Conservation (phyloP, 1,140 invertebrate genomes). For the Cheumatopsyche charites region DNA sequence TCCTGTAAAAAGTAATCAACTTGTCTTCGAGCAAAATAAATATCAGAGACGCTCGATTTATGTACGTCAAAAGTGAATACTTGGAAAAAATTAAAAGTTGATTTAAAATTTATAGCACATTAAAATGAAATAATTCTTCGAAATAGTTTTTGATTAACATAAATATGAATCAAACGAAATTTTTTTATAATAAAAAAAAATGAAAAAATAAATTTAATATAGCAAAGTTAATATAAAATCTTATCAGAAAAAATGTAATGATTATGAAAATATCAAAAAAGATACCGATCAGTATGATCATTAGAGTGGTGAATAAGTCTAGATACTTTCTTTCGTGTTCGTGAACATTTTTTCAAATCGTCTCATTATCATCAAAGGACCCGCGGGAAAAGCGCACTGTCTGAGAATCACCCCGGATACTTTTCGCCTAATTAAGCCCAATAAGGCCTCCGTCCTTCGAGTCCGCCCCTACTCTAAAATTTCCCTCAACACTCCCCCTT, state of each 20-base stretch:
- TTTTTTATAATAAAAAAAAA: neutral
- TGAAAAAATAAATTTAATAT: neutral
- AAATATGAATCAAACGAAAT: neutral
- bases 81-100: no score
- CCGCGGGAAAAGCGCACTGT: neutral
- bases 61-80: no score
- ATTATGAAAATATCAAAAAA: no score
- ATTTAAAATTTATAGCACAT: no score
- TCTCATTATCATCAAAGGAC: slow-evolving; percentile 1
- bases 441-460: neutral
- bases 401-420: slow-evolving; percentile 2
- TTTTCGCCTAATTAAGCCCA: slow-evolving; percentile 18
- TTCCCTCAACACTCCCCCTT: no score
- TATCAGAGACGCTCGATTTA: neutral
- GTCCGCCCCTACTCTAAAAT: neutral
- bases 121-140: neutral
- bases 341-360: slow-evolving; percentile 9
- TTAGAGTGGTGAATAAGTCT: no score
- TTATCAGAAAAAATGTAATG: no score
- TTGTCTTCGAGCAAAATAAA: slow-evolving; percentile 35
- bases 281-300: no score
- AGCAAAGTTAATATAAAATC: no score
- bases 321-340: no score
- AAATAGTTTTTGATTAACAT: neutral
- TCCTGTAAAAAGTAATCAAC: slow-evolving; percentile 43